A percentile compares a stretch with the other conserved stretches of the same genome.
These are phyloP conservation scores for Phortica magna DNA, from an alignment of 2,888 invertebrate genomes.

Conservation along the genomic window DNA sequence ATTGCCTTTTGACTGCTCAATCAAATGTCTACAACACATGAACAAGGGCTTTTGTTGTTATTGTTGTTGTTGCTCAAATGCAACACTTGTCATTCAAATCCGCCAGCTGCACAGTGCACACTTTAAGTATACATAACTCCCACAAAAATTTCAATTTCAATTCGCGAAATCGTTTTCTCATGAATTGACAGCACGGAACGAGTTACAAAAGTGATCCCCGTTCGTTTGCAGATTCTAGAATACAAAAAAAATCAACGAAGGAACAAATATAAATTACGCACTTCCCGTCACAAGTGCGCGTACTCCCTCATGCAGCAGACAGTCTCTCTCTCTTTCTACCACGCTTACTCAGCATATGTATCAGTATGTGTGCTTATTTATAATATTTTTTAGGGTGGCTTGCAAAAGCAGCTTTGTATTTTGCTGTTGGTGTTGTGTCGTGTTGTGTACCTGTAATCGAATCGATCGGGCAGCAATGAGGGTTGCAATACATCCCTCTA, in stretches of 20 bases:
- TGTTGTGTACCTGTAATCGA: background rate
- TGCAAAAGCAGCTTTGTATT: conserved; percentile 49
- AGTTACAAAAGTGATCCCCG: conserved; percentile 50
- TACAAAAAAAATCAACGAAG: background rate
- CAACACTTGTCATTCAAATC: conserved; percentile 20
- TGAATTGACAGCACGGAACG: conserved; percentile 62
- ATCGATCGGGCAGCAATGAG: conserved; percentile 36
- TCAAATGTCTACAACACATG: too few relatives aligned
- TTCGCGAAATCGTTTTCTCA: conserved; percentile 63
- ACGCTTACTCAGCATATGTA: background rate
- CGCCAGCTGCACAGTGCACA: conserved; percentile 29
- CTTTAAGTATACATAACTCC: conserved; percentile 1
- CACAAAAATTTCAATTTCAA: conserved; percentile 16
- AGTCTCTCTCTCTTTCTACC: background rate
- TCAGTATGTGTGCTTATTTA: background rate
- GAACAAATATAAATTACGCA: conserved; percentile 62
- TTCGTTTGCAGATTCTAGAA: conserved; percentile 8
- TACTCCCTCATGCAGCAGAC: too few relatives aligned
- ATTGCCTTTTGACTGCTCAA: too few relatives aligned
- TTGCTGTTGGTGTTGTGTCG: conserved; percentile 42
- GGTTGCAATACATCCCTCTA: conserved; percentile 47
- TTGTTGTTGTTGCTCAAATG: background rate
- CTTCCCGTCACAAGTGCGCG: conserved; percentile 57
- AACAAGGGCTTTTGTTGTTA: background rate
- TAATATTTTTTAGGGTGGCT: conserved; percentile 43